These are phyloP conservation scores for Chrysomela aeneicollis DNA, from an alignment of 2,888 invertebrate species.

Conservation along the genomic window DNA sequence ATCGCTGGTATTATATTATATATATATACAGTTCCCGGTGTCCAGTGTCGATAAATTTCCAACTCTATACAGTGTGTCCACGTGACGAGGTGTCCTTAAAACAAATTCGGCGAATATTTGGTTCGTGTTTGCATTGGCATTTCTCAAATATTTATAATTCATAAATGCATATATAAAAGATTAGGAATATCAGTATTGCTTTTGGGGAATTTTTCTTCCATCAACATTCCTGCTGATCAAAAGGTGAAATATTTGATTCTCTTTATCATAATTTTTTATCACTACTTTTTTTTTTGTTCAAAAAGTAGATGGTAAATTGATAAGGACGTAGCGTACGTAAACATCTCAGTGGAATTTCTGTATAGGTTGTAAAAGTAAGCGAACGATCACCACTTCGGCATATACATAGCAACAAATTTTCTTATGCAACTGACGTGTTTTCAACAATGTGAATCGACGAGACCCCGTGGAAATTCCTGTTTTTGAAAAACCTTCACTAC, in stretches of 20 bases:
- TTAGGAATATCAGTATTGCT: neutral
- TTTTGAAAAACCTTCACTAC: constrained; percentile 13
- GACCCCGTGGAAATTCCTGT: constrained; percentile 20
- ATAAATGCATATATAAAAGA: neutral
- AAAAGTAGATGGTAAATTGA: too few relatives aligned
- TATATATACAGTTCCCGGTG: constrained; percentile 29
- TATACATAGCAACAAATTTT: constrained; percentile 36
- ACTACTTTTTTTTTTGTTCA: too few relatives aligned
- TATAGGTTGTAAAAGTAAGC: constrained; percentile 30
- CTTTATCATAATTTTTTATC: too few relatives aligned
- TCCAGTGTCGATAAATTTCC: constrained; percentile 22
- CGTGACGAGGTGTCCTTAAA: constrained; percentile 1
- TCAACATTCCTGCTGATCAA: neutral
- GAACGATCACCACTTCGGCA: constrained; percentile 33
- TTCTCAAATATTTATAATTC: neutral
- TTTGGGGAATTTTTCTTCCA: neutral
- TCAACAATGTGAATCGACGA: constrained; percentile 23
- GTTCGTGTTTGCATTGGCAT: neutral
- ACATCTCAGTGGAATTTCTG: constrained; percentile 6
- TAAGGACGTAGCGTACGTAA: too few relatives aligned
- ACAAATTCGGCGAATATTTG: constrained; percentile 21
- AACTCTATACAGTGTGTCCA: constrained; percentile 19
- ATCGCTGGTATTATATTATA: neutral
- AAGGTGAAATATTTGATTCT: too few relatives aligned
- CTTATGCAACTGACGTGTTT: constrained; percentile 24